phyloP scores from a whole-genome alignment of 2,797 vertebrate genomes.

The Pseudomugil gertrudae region DNA sequence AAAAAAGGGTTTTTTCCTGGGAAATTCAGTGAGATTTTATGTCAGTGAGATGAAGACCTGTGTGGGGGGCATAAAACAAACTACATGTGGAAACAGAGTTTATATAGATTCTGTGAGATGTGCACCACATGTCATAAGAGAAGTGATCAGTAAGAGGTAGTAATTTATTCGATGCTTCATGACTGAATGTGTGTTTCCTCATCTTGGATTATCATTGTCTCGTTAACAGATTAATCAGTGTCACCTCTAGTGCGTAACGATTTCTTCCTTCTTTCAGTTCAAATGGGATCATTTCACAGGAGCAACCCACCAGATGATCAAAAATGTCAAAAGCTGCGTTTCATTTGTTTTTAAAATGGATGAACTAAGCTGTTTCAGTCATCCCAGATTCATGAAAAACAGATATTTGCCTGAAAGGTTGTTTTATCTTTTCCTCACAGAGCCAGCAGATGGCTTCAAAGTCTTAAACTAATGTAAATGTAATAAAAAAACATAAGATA shows the following conservation, averaged over 20 bases:
- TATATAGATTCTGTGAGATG: no score
- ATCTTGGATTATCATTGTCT: not conserved
- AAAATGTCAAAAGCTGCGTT: no score
- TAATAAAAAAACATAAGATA: not conserved
- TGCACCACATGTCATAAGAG: no score
- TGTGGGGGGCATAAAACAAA: no score
- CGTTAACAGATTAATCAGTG: not conserved
- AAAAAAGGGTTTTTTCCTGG: no score
- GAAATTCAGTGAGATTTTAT: no score
- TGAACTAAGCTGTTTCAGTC: no score
- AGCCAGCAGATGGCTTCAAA: not conserved
- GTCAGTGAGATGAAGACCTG: not conserved
- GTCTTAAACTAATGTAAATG: not conserved
- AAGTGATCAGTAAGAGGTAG: no score
- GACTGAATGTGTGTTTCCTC: not conserved
- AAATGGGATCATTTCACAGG: not conserved
- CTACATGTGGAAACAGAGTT: not conserved
- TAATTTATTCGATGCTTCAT: no score
- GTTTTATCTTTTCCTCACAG: constrained; percentile 2
- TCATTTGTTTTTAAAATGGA: no score
- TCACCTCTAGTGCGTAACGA: not conserved
- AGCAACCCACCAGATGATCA: not conserved
- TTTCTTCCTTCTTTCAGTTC: not conserved
- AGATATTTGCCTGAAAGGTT: not conserved
- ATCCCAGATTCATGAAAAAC: not conserved